Base-by-base conservation (phyloP, 2,797 vertebrate genomes). In the Cynodonichthys magdalenae region DNA sequence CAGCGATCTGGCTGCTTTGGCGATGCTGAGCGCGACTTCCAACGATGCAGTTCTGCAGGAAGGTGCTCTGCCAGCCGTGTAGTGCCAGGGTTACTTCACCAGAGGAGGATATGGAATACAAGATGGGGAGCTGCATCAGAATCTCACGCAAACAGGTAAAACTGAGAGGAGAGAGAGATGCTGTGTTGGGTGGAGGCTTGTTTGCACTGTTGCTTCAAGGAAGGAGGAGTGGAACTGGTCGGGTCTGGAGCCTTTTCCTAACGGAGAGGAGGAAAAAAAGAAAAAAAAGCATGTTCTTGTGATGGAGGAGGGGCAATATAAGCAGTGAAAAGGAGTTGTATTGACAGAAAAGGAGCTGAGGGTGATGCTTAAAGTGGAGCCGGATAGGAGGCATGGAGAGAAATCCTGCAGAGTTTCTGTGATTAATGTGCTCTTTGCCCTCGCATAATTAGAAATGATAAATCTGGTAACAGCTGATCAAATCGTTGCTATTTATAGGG, bases 91-190 rank as follows among this genome's bases (percentile, higher is more conserved):
- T 93, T 86, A 92, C 90, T 73, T 94, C 92, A 75, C 93, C 93
- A 20, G 86, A 93, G 87, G 93, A 94, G 89, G 92, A 92, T 84
- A 94, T 94, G 93, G 92, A 94, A 92, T 94, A 93, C 88, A 92
- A 86, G 90, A 94, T 94, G 94, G 94, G 93, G 74, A 92, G 86
- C 92, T 94, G 94, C 92, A 94, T 93, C 4, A 84, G 91, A 90
- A 92, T 92, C 74, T 64, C 92, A 70, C 88, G 68, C 71, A 85
- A 77, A 71, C 88, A 93, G 94, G 94, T 94, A 93, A 91, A 75
- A 39, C n/a, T 24, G 24, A 24, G 63, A 62, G 48, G 39, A 28
- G 49, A 50, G 36, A 44, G 54, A 51, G 29, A 49, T 46, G 54
- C 67, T 28, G 51, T 63, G 71, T n/a, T 56, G 66, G 46, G 11